phyloP scores from a whole-genome alignment of 2,113 vertebrate genomes.

The Dasypus novemcinctus region DNA sequence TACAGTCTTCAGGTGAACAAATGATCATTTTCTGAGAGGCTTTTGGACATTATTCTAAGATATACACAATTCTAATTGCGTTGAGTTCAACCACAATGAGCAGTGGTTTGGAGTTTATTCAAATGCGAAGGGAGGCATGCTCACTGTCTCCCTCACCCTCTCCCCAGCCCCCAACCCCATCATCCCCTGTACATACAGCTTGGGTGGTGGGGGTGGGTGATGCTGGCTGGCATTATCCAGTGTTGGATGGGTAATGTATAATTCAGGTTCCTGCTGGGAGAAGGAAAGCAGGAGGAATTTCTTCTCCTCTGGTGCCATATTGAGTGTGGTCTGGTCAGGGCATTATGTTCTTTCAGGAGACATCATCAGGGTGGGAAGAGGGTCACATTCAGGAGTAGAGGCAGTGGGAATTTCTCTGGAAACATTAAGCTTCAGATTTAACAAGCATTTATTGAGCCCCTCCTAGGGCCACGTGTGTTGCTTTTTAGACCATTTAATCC shows the following conservation, averaged over 20 bases:
- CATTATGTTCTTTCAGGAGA: background rate
- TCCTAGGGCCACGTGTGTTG: background rate
- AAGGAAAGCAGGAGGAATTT: background rate
- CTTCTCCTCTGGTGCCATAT: fast-evolving
- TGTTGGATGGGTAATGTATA: background rate
- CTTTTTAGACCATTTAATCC: background rate
- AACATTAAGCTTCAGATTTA: background rate
- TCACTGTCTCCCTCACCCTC: background rate
- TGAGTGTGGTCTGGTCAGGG: background rate
- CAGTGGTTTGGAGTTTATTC: background rate
- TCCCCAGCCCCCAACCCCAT: background rate
- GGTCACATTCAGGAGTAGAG: background rate
- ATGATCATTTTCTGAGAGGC: background rate
- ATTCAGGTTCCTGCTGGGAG: background rate
- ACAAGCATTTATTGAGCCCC: background rate
- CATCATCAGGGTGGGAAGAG: background rate
- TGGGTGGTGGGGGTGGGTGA: background rate
- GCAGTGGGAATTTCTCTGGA: background rate
- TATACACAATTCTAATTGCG: background rate
- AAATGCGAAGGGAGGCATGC: background rate
- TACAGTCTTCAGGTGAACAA: background rate
- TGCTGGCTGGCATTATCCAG: background rate
- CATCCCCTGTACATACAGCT: fast-evolving
- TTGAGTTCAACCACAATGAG: background rate
- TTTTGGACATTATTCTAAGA: background rate